Evolutionary conservation across 2,888 invertebrate species (phyloP).

Genomic region (Agrotis puta): DNA sequence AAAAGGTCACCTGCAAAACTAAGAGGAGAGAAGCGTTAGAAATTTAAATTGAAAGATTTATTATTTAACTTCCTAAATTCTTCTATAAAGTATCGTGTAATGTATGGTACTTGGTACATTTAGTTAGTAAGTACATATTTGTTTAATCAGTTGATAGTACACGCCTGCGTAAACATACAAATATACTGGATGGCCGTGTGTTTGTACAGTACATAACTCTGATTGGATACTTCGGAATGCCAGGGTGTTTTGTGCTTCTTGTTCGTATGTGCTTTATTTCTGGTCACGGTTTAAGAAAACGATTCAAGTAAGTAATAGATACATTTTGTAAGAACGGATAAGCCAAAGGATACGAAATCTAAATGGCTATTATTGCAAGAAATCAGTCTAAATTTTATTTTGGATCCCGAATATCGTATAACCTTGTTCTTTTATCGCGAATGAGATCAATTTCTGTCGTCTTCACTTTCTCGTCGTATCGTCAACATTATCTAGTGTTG

Average conservation of each 20-base stretch:
- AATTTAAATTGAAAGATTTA: not conserved
- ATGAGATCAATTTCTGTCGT: not conserved
- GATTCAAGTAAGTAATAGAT: not conserved
- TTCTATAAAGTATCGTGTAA: not conserved
- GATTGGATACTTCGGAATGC: slow-evolving; percentile 49
- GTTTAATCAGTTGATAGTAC: slow-evolving; percentile 77
- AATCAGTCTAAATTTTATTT: too few relatives aligned
- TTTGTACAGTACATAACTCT: slow-evolving; percentile 70
- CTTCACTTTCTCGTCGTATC: not conserved
- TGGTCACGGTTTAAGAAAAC: not conserved
- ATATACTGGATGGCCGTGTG: slow-evolving; percentile 62
- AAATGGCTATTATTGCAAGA: too few relatives aligned
- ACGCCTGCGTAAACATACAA: slow-evolving; percentile 70
- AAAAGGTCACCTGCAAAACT: too few relatives aligned
- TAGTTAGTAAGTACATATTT: slow-evolving; percentile 67
- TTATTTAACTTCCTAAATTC: not conserved
- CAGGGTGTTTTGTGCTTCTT: slow-evolving; percentile 3
- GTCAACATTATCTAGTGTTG: not conserved
- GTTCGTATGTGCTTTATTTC: not conserved
- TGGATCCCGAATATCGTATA: too few relatives aligned
- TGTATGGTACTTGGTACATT: slow-evolving; percentile 13
- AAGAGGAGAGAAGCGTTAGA: not conserved
- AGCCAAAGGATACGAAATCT: too few relatives aligned
- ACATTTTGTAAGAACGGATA: too few relatives aligned
- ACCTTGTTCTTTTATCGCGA: not conserved